Evolutionary conservation across 2,888 invertebrate genomes (phyloP), one percentile per base, ranked within the genome.

Genomic region (Baronia brevicornis): DNA sequence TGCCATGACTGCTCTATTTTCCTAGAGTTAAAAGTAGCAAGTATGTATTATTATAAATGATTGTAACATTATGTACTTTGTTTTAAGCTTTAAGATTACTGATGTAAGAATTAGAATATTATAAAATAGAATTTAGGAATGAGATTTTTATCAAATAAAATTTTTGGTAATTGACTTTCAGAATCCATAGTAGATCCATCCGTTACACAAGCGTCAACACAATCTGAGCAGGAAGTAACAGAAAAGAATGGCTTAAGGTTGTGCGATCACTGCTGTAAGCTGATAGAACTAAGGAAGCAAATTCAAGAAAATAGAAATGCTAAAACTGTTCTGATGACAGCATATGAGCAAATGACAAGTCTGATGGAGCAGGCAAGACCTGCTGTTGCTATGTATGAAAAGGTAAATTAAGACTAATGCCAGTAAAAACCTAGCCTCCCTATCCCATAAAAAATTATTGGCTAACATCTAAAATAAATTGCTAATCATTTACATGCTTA

Each of bases 1-100:
- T 98, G 98, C 65, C 89, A 95, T 61, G 91, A 92, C 50, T 98
- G 98, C 66, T 97, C 97, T 1, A 82, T 90, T 51, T 97, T 96
- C 70, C 80, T 98, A 46, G 87, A 92, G 23, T 84, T 94, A 42
- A 86, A 89, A 46, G 87, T 89, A 66, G 97, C 96, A 44, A 87
- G 94, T 93, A 82, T 82, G 90, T 75, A 28, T 20, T 2, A 21
- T 24, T 5, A 10, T 8, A 11, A 9, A 4, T 11, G 5, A 11
- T 5, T 23, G 10, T 1, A 4, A 7, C 4, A 5, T n/a, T n/a
- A 5, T 17, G 17, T 17, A 17, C 6, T 5, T 22, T 22, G 4
- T 3, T 10, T 7, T 7, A 7, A 22, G 10, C 7, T 10, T 2
- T 2, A 22, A 5, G 10, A 10, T 22, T 22, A 5, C 10, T 22